A percentile compares a stretch with the other conserved stretches of the same genome.
These are phyloP conservation scores for Glaucopsyche alexis DNA, from an alignment of 2,888 invertebrate species.

Conservation along the genomic window DNA sequence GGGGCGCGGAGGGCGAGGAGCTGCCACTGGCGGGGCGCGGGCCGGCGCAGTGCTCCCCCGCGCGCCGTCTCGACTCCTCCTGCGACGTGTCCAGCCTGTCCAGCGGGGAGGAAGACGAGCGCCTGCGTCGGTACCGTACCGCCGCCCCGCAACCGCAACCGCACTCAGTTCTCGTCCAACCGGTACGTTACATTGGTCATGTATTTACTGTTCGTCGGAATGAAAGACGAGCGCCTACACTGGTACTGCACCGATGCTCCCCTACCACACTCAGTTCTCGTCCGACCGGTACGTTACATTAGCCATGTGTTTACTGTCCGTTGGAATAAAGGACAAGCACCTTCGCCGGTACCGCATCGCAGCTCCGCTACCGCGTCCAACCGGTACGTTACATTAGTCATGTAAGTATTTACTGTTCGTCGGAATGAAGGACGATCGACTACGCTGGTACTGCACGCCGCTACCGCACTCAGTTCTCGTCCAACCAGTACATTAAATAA, in stretches of 20 bases:
- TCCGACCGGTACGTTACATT: slow-evolving; percentile 46
- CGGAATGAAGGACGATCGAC: slow-evolving; percentile 74
- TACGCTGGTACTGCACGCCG: slow-evolving; percentile 67
- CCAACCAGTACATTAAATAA: slow-evolving; percentile 45
- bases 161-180: slow-evolving; percentile 47
- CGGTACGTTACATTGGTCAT: slow-evolving; percentile 58
- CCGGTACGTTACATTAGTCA: slow-evolving; percentile 54
- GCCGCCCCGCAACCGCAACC: slow-evolving; percentile 39
- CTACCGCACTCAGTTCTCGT: slow-evolving; percentile 44
- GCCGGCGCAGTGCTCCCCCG: slow-evolving; percentile 72
- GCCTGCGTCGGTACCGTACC: slow-evolving; percentile 71
- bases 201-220: slow-evolving; percentile 74
- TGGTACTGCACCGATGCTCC: slow-evolving; percentile 59
- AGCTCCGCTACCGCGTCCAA: slow-evolving; percentile 43
- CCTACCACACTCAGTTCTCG: slow-evolving; percentile 43
- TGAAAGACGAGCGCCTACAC: slow-evolving; percentile 74
- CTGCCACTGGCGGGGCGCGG: slow-evolving; percentile 70
- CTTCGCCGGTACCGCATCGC: slow-evolving; percentile 69
- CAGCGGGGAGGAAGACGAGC: slow-evolving; percentile 76
- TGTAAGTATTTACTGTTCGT: slow-evolving; percentile 73
- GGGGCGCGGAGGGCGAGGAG: slow-evolving; percentile 70
- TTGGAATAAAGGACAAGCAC: slow-evolving; percentile 76
- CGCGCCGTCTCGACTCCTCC: slow-evolving; percentile 71
- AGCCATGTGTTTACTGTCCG: slow-evolving; percentile 73
- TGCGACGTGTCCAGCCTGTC: slow-evolving; percentile 75